Conservation (phyloP, 2,113 vertebrate genomes). For the Psammodynastes pulverulentus region DNA sequence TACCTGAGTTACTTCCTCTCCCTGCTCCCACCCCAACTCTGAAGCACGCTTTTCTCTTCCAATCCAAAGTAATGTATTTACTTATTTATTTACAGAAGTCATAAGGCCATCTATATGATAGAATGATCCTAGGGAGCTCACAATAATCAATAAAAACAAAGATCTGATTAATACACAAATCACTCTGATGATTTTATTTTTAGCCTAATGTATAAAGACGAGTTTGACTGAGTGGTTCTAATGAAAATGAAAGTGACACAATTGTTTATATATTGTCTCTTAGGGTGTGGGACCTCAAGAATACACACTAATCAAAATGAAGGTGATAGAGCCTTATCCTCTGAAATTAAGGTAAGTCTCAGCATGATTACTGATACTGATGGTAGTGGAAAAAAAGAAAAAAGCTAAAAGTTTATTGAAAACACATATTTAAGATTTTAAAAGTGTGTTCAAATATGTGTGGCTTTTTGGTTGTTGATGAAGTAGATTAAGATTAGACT, state of each 20-base stretch:
- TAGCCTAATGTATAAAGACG: not conserved
- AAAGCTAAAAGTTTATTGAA: not conserved
- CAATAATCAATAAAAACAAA: not conserved
- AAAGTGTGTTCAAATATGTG: not conserved
- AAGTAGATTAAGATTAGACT: not conserved
- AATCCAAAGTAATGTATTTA: not conserved
- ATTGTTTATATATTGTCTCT: conserved; percentile 44
- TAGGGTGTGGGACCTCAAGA: conserved; percentile 97
- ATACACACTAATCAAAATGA: conserved; percentile 95
- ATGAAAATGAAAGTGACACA: not conserved
- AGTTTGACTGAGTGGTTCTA: not conserved
- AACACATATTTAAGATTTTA: not conserved
- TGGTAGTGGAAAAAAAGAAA: not conserved
- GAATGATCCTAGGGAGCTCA: not conserved
- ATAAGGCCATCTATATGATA: not conserved
- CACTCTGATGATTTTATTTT: not conserved
- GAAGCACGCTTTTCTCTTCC: not conserved
- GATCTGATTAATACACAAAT: not conserved
- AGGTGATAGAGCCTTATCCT: conserved; percentile 89
- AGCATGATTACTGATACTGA: not conserved
- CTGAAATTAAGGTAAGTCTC: conserved; percentile 81
- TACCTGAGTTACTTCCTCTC: not conserved
- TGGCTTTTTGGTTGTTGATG: not conserved
- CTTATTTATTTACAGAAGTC: not conserved
- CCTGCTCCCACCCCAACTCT: not conserved